Conservation (phyloP, 2,797 vertebrate genomes). For the Numenius phaeopus region DNA sequence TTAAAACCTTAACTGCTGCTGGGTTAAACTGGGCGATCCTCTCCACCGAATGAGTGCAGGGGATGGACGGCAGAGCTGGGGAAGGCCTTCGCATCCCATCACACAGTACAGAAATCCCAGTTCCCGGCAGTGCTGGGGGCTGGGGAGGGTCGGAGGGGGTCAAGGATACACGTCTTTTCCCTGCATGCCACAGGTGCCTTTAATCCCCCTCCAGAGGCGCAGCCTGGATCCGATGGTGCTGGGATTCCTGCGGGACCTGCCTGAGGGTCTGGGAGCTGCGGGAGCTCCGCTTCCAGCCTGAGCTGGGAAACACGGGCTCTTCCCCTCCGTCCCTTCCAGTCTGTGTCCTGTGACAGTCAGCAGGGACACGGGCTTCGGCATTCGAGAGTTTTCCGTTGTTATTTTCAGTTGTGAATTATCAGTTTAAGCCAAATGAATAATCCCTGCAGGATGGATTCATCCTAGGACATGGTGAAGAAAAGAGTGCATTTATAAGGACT, state of each 20-base stretch:
- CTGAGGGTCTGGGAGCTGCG: fast-evolving
- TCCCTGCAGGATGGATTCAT: not conserved
- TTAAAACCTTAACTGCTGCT: not conserved
- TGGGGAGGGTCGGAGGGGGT: not conserved
- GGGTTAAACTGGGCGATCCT: not conserved
- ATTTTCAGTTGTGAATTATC: not conserved
- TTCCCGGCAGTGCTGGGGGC: not conserved
- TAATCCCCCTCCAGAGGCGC: not conserved
- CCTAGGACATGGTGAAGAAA: not conserved
- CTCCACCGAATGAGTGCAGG: not conserved
- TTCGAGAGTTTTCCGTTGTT: not conserved
- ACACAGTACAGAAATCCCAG: fast-evolving
- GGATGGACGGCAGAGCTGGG: not conserved
- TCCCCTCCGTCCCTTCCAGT: fast-evolving
- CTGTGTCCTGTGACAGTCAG: fast-evolving
- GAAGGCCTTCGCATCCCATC: too few species aligned
- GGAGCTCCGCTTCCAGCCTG: not conserved
- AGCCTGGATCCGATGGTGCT: not conserved
- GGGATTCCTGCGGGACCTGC: fast-evolving
- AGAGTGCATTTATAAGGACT: not conserved
- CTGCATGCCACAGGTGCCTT: not conserved
- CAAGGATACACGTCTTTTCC: fast-evolving
- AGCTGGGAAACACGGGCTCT: not conserved
- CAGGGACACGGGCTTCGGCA: not conserved
- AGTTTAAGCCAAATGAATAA: not conserved